Evolutionary conservation across 2,113 vertebrate species (phyloP).

Genomic region (Oriolus oriolus): DNA sequence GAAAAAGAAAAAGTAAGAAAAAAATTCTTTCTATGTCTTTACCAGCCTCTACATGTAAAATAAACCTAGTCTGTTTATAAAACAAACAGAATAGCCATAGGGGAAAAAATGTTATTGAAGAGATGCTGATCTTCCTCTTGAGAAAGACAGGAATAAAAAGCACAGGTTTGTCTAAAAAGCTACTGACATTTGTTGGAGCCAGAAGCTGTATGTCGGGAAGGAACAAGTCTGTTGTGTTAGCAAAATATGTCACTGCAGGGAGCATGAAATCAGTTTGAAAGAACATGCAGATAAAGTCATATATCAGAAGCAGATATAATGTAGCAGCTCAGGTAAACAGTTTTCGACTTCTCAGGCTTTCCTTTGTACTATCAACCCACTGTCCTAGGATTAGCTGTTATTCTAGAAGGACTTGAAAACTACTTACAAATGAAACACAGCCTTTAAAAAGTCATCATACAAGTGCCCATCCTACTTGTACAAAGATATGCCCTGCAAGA

Average conservation of each 20-base stretch:
- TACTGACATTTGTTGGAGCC: conserved; percentile 52
- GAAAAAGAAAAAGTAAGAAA: background rate
- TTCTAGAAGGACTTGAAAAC: background rate
- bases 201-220: conserved; percentile 18
- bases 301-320: background rate
- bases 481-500: background rate
- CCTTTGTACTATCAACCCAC: background rate
- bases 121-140: conserved; percentile 12
- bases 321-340: background rate
- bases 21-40: background rate
- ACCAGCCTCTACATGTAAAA: background rate
- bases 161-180: conserved; percentile 47
- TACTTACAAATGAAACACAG: background rate
- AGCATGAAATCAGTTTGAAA: conserved; percentile 35
- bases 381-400: background rate
- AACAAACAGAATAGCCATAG: conserved; percentile 15
- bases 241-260: conserved; percentile 51
- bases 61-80: background rate
- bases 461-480: background rate
- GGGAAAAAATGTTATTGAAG: background rate
- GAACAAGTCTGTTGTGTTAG: conserved; percentile 56
- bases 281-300: conserved; percentile 35
- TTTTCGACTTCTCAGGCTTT: background rate
- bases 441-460: background rate
- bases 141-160: conserved; percentile 47